These are phyloP conservation scores for Xestia rhomboidea DNA, from an alignment of 2,888 invertebrate species.

Conservation along the genomic window DNA sequence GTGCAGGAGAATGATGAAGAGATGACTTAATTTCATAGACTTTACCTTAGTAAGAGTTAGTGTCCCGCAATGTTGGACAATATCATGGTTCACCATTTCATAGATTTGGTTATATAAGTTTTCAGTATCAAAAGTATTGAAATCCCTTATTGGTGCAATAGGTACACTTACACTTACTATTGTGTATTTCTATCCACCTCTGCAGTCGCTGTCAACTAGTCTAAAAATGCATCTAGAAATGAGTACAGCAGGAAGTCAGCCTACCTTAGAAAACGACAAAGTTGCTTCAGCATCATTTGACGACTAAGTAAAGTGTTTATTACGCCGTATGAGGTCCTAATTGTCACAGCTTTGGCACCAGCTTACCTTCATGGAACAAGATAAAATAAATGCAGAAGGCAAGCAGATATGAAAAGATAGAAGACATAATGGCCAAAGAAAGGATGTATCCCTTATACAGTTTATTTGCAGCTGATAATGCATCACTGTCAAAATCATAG, in stretches of 20 bases:
- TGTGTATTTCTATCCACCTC: background rate
- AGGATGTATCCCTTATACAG: background rate
- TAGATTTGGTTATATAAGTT: background rate
- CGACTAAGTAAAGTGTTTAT: conserved; percentile 53
- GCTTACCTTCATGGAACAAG: background rate
- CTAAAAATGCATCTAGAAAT: background rate
- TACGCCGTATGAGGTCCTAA: conserved; percentile 37
- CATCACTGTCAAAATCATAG: background rate
- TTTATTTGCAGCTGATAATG: background rate
- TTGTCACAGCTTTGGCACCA: conserved; percentile 42
- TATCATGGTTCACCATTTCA: background rate
- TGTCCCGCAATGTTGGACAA: background rate
- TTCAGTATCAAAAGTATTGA: background rate
- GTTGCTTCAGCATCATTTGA: conserved; percentile 32
- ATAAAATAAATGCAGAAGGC: conserved; percentile 38
- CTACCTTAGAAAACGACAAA: conserved; percentile 11
- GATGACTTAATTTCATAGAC: background rate
- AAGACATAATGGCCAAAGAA: background rate
- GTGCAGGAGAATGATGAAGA: no score
- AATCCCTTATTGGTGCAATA: background rate
- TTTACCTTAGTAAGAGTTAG: background rate
- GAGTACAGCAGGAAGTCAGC: conserved; percentile 18
- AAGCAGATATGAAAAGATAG: background rate
- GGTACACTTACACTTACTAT: background rate
- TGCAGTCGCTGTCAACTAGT: background rate